These are phyloP conservation scores for Sterrhoptilus dennistouni DNA, from an alignment of 2,113 vertebrate genomes.

Conservation along the genomic window DNA sequence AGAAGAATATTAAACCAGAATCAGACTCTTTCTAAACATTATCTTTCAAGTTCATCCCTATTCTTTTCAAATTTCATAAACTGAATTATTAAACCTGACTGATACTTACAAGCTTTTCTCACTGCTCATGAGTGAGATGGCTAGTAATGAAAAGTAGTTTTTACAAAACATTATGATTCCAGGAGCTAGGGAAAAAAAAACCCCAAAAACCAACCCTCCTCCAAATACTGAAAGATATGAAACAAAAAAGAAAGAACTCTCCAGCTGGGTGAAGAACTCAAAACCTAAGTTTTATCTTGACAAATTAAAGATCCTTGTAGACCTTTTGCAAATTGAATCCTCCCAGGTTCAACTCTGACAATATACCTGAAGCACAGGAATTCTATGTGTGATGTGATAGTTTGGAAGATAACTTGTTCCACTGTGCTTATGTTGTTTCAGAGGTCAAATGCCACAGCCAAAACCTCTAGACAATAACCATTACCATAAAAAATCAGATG, in stretches of 20 bases:
- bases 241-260: neutral
- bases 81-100: neutral
- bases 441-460: neutral
- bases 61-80: neutral
- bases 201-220: accelerated
- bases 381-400: neutral
- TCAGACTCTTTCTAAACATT: neutral
- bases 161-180: neutral
- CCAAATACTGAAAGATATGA: neutral
- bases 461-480: neutral
- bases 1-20: neutral
- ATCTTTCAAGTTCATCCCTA: neutral
- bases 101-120: neutral
- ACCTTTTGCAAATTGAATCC: neutral
- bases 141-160: neutral
- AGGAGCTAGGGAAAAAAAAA: neutral
- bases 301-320: neutral
- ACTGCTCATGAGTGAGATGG: neutral
- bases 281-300: neutral
- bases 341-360: neutral
- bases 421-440: neutral
- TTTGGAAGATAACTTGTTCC: neutral
- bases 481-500: neutral
- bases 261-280: neutral
- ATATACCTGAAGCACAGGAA: neutral